Base-by-base conservation (phyloP, 2,113 vertebrate genomes). In the Coptodon rendalli region DNA sequence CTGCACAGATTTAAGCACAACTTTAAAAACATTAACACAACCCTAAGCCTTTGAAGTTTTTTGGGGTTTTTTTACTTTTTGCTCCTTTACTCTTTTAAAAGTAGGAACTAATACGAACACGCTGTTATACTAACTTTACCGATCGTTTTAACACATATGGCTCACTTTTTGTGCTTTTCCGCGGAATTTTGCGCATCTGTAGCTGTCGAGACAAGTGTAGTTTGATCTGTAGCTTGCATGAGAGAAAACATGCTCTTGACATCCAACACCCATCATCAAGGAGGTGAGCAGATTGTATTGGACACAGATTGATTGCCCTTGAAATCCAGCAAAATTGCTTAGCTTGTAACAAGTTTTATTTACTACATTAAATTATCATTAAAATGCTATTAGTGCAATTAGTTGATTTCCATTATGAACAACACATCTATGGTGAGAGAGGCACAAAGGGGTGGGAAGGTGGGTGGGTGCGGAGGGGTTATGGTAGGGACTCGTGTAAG, bases 351-450 rank as follows among this genome's bases (percentile, higher is more conserved):
- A 92, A 93, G 89, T 89, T 91, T 94, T 94, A 93, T 92, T 94
- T 95, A 90, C 91, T 68, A 91, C 89, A 94, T 95, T 93, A 93
- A 93, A 93, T 94, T 91, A 94, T 87, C 85, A 91, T 95, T 94
- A 97, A 98, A 97, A 97, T 96, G 92, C 95, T 96, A 97, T 98
- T 97, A 98, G 96, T 93, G 96, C 97, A 98, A 98, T 97, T 97
- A 97, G 96, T 95, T 93, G 94, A 93, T 94, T 95, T 94, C 84
- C 89, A 90, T 95, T 95, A 87, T 80, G 82, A 93, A 93, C 88
- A 92, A 86, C 89, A 82, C 87, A 73, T 91, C 92, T 89, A 73
- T 78, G 52, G 66, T 34, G 87, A 83, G 63, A 61, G 80, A 76
- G 52, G 19, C 36, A 82, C 31, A n/a, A 61, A 61, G 36, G 45